Percentiles rank a stretch among this genome's conserved stretches.
Conservation (phyloP, 2,888 invertebrate genomes). For the Toxonevra muliebris region DNA sequence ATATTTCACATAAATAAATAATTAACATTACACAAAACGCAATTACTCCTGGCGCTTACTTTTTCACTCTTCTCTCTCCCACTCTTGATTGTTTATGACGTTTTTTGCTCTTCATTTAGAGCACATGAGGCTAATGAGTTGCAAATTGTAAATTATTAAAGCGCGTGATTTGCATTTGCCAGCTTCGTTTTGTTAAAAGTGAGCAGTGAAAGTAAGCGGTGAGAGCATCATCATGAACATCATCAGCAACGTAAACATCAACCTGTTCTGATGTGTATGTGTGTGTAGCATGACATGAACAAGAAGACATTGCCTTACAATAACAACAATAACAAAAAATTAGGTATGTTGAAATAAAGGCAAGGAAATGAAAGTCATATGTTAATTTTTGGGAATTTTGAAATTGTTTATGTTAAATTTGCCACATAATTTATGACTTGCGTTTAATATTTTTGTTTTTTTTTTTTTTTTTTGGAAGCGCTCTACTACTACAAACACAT, state of each 20-base stretch:
- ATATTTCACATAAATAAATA: too few relatives aligned
- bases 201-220: not conserved
- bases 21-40: too few relatives aligned
- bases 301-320: not conserved
- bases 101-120: too few relatives aligned
- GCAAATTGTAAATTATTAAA: constrained; percentile 16
- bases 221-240: not conserved
- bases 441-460: not conserved
- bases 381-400: not conserved
- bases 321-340: not conserved
- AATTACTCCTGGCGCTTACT: too few relatives aligned
- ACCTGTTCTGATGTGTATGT: not conserved
- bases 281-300: not conserved
- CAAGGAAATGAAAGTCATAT: not conserved
- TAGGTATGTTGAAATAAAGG: not conserved
- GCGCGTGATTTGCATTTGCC: constrained; percentile 18
- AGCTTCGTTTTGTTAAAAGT: not conserved
- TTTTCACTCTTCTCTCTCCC: too few relatives aligned
- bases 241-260: not conserved
- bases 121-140: constrained; percentile 12
- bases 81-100: too few relatives aligned
- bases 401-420: constrained; percentile 13
- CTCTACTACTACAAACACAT: too few relatives aligned
- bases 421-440: constrained; percentile 17
- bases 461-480: too few relatives aligned